Conservation (phyloP, 1,140 invertebrate genomes). For the Drosophila arawakana region DNA sequence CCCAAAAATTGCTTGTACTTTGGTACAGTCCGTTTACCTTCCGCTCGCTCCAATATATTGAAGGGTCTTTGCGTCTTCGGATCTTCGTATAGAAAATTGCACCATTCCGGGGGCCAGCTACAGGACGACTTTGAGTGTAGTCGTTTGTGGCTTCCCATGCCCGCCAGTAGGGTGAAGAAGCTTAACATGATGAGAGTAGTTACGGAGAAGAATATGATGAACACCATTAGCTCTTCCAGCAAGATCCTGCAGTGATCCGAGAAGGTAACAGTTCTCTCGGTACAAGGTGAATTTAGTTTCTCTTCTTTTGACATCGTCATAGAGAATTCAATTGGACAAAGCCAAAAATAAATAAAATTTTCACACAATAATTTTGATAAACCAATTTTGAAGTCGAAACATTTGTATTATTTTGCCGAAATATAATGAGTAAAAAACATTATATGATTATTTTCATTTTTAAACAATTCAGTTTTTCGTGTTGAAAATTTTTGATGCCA, state of each 20-base stretch:
- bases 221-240: constrained; percentile 49
- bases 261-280: background rate
- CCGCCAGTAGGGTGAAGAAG: constrained; percentile 43
- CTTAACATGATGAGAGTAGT: constrained; percentile 34
- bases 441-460: constrained; percentile 7
- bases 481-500: constrained; percentile 38
- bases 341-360: background rate
- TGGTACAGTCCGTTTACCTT: background rate
- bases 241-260: constrained; percentile 12
- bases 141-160: background rate
- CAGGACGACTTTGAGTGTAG: background rate
- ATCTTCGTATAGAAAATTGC: background rate
- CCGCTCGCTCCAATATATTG: background rate
- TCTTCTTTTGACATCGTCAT: background rate
- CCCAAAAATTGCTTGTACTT: constrained; percentile 14
- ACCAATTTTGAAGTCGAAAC: constrained; percentile 14
- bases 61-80: background rate
- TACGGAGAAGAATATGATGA: constrained; percentile 47
- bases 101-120: constrained; percentile 14
- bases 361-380: background rate
- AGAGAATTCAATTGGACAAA: background rate
- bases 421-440: background rate
- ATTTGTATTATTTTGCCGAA: background rate
- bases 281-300: constrained; percentile 11
- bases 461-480: background rate